Evolutionary conservation across 2,113 vertebrate genomes (phyloP).

Genomic region (Recurvirostra avosetta): DNA sequence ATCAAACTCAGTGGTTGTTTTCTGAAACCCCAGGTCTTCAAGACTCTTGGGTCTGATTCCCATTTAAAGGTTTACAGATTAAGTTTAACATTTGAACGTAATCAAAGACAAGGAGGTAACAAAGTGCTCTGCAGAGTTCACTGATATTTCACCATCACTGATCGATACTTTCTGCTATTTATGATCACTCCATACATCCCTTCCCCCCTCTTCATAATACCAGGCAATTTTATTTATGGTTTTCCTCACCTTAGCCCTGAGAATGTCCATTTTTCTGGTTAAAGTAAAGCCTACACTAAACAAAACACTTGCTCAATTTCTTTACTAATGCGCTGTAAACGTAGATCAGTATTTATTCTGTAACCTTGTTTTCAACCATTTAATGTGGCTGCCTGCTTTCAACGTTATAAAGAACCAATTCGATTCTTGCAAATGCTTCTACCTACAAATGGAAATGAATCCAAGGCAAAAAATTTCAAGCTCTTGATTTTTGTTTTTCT

Average conservation of each 20-base stretch:
- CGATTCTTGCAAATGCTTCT: neutral
- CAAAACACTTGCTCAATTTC: neutral
- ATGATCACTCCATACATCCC: neutral
- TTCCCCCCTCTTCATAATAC: neutral
- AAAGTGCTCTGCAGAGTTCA: conserved; percentile 26
- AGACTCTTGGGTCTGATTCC: conserved; percentile 46
- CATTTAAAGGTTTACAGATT: conserved; percentile 63
- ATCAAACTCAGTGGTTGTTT: conserved; percentile 55
- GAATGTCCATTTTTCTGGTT: neutral
- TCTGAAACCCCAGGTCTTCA: conserved; percentile 28
- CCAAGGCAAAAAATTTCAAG: neutral
- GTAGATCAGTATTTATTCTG: neutral
- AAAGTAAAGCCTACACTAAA: neutral
- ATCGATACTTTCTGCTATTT: conserved; percentile 39
- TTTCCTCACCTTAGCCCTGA: conserved; percentile 6
- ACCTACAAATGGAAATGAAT: neutral
- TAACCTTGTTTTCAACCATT: neutral
- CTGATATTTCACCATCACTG: conserved; percentile 37
- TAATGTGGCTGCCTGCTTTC: neutral
- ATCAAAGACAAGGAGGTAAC: conserved; percentile 59
- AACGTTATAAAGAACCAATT: neutral
- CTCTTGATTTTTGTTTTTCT: neutral
- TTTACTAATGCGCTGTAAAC: neutral
- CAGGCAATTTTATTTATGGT: conserved; percentile 15
- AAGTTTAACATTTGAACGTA: conserved; percentile 67